Conservation (phyloP, 92 coral and sea anemone species). For the Parazoanthus swiftii region DNA sequence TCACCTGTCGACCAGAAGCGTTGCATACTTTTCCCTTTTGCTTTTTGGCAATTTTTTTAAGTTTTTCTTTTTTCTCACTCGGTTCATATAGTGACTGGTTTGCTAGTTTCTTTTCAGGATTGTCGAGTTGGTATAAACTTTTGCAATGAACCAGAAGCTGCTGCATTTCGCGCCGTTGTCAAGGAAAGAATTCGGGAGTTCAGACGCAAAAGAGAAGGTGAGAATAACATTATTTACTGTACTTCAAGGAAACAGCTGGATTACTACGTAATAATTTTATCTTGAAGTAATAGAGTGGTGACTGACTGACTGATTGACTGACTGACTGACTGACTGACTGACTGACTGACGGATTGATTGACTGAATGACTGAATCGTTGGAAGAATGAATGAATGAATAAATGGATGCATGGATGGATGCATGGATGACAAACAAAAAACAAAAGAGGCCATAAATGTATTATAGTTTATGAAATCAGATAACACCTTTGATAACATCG, state of each 20-base stretch:
- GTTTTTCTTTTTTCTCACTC: not conserved
- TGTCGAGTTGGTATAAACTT: slow-evolving; percentile 93
- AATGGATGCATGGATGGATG: no score
- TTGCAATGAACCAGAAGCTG: slow-evolving; percentile 80
- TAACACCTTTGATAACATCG: no score
- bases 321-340: no score
- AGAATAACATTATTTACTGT: not conserved
- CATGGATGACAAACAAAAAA: no score
- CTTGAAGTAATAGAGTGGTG: no score
- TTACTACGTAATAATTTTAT: no score
- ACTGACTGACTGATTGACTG: no score
- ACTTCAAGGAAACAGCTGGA: not conserved
- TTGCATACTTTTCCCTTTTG: not conserved
- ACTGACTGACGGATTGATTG: not conserved
- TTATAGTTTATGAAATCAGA: no score
- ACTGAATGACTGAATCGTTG: not conserved
- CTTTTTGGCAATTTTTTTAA: not conserved
- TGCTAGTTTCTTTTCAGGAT: slow-evolving; percentile 53
- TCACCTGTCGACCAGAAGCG: no score
- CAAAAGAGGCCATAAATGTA: no score
- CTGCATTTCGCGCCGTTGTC: slow-evolving; percentile 75
- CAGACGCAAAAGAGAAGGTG: slow-evolving; percentile 84
- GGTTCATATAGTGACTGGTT: not conserved
- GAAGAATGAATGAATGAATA: no score
- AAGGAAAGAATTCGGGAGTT: slow-evolving; percentile 91